Base-by-base conservation (phyloP, 2,797 vertebrate genomes). In the Crax fasciolata region DNA sequence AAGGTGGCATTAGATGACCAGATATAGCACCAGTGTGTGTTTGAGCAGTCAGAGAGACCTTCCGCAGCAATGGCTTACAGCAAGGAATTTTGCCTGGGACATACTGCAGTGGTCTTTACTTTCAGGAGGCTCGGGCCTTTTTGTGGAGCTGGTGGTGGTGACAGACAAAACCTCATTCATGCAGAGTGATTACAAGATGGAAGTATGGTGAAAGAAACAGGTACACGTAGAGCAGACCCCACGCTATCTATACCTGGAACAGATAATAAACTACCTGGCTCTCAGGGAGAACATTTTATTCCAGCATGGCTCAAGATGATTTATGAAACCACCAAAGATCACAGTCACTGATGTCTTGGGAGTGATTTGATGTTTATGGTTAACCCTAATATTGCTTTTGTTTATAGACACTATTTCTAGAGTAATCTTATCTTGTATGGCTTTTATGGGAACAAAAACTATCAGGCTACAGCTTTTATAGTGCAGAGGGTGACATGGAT, bases 391-490 rank as follows among this genome's bases (percentile, higher is more conserved):
- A 93, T 66, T 74, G 65, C 57, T 97, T 96, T 93, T 86, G 85
- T 84, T 92, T 97, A 92, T 91, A 93, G 81, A 77, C 82, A 54
- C 66, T 96, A 83, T 96, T 96, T 97, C 95, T 88, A 93, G 65
- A 79, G 73, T 93, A 96, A 94, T 94, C 90, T 95, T 94, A 65
- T 83, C 85, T 94, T 95, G 67, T 88, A 93, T 70, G 71, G 68
- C 41, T 97, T 97, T 97, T 96, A 94, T 85, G 72, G 93, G 96
- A 82, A 66, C 59, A 80, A 95, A 96, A 93, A 73, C 74, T 93
- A 84, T 74, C 86, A 63, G 78, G 71, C 74, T 76, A 74, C 70
- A 89, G 67, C 23, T 97, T 90, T 96, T 79, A 75, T 35, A 68
- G 58, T 44, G 54, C 87, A 79, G 73, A 96, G 38, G 54, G 41